phyloP scores from a whole-genome alignment of 2,888 invertebrate genomes.

The Oxyscelio sp. region DNA sequence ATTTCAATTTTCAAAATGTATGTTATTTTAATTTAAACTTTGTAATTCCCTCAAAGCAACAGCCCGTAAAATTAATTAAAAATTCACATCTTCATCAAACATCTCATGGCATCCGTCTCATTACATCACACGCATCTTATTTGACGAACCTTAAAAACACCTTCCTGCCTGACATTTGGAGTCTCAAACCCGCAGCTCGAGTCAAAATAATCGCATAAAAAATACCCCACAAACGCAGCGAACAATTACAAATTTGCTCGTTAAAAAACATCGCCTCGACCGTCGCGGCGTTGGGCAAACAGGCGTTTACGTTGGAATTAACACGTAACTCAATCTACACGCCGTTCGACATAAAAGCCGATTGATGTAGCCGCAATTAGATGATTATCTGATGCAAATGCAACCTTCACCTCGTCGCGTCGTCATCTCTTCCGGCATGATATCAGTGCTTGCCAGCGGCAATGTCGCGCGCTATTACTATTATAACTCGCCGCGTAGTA shows the following conservation, averaged over 20 bases:
- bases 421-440: slow-evolving; percentile 68
- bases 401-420: slow-evolving; percentile 62
- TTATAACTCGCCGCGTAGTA: too few relatives aligned
- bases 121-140: too few relatives aligned
- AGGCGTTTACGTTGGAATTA: slow-evolving; percentile 56
- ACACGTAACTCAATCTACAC: slow-evolving; percentile 52
- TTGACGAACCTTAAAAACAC: too few relatives aligned
- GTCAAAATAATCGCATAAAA: too few relatives aligned
- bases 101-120: too few relatives aligned
- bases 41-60: too few relatives aligned
- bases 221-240: slow-evolving; percentile 23
- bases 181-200: too few relatives aligned
- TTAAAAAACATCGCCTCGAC: slow-evolving; percentile 52
- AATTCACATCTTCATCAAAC: too few relatives aligned
- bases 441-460: slow-evolving; percentile 28
- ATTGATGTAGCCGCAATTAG: slow-evolving; percentile 72
- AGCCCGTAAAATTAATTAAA: too few relatives aligned
- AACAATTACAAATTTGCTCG: slow-evolving; percentile 54
- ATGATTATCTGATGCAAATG: slow-evolving; percentile 71
- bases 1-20: too few relatives aligned
- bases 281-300: slow-evolving; percentile 49
- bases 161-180: too few relatives aligned
- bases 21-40: too few relatives aligned
- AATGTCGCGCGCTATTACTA: slow-evolving; percentile 46
- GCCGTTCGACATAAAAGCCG: slow-evolving; percentile 59